Evolutionary conservation across 2,797 vertebrate genomes (phyloP), one percentile per base, ranked within the genome.

Genomic region (Gobionotothen gibberifrons): DNA sequence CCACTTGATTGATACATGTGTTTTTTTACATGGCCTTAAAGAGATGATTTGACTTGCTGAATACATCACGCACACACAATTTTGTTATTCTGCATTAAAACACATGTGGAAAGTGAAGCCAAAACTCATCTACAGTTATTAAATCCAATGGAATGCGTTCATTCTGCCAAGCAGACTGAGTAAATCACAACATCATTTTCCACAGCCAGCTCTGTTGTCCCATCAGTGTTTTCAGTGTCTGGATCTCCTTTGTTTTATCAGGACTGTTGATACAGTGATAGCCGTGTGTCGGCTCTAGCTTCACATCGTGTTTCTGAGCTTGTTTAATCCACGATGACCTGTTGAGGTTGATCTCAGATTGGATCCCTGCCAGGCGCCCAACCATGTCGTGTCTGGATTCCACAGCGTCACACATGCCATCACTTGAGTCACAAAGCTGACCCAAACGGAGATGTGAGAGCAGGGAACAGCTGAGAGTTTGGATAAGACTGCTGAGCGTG

Each of bases 91-190:
- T 63, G 40, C 56, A 47, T 36, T 36, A 14, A 74, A 80, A 70
- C 67, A 81, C 48, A 59, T 64, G 57, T 79, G 74, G 53, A 14
- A 69, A 39, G 39, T 9, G 44, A 66, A 40, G 57, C 67, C 62
- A 65, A 72, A 56, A 62, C 3, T 73, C 44, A 40, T 67, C 55
- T 21, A 0, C 32, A 16, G 16, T 71, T 71, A 69, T 82, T 69
- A 64, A 59, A 76, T 72, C 22, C 16, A 16, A 51, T 58, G 72
- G 68, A 83, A 85, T 70, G 75, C 43, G 71, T 78, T 76, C 36
- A 65, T 52, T 58, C 73, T 76, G 62, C 75, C 79, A 74, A 61
- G 52, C 72, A 59, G 69, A 46, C 49, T 46, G 49, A 4, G 68
- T 78, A 71, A 39, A 74, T 83, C 51, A 72, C 58, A 72, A 29